Conservation (phyloP, 2,888 invertebrate genomes). For the Ormyrus rosae region DNA sequence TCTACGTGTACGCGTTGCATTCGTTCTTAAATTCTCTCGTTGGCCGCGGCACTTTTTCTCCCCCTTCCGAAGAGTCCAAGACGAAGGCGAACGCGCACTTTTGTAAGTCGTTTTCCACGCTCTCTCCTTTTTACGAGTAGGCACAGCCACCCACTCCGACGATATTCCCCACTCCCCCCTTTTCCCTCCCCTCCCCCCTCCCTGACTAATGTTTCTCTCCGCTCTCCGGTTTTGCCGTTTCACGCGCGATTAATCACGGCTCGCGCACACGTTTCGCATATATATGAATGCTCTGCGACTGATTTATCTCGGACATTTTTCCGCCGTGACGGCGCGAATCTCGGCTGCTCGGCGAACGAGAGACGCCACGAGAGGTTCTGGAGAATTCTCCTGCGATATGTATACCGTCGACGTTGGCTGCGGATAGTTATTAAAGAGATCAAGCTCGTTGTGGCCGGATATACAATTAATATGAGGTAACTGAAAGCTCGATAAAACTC, state of each 20-base stretch:
- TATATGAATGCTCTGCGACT: neutral
- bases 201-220: neutral
- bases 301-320: neutral
- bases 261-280: neutral
- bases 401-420: no score
- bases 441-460: no score
- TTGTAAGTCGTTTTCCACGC: conserved; percentile 28
- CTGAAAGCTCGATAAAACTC: no score
- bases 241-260: conserved; percentile 11
- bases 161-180: no score
- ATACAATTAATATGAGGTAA: no score
- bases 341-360: no score
- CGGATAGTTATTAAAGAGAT: no score
- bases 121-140: conserved; percentile 30
- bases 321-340: no score
- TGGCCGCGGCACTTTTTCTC: neutral
- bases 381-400: no score
- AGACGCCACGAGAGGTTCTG: no score
- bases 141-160: neutral
- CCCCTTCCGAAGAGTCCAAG: neutral
- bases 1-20: conserved; percentile 6
- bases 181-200: no score
- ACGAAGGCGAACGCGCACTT: neutral
- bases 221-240: neutral
- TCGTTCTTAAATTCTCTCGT: neutral